These are phyloP conservation scores for Criorhina ranunculi DNA, from an alignment of 2,888 invertebrate species.

Conservation along the genomic window DNA sequence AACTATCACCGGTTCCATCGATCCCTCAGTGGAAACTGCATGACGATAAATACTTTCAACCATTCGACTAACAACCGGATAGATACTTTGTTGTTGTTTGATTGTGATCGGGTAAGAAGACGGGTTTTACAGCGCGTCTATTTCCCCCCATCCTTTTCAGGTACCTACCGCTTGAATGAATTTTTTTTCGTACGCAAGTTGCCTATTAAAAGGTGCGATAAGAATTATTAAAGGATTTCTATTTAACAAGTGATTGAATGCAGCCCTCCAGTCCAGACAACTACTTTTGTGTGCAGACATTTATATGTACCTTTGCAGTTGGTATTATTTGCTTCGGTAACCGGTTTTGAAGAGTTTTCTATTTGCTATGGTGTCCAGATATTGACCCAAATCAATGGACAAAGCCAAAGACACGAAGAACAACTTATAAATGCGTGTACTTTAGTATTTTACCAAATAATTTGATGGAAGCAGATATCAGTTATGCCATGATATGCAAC, in stretches of 20 bases:
- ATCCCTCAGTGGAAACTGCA: constrained; percentile 80
- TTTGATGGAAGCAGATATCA: constrained; percentile 5
- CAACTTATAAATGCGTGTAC: not conserved
- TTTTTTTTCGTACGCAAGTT: constrained; percentile 1
- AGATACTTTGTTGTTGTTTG: constrained; percentile 20
- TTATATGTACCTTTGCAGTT: not conserved
- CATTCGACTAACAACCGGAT: constrained; percentile 5
- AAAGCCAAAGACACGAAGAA: constrained; percentile 6
- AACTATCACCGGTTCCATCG: constrained; percentile 73
- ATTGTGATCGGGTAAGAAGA: constrained; percentile 38
- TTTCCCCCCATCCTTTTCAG: not conserved
- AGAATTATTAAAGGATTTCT: not conserved
- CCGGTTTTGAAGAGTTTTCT: constrained; percentile 43
- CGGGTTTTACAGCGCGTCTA: constrained; percentile 34
- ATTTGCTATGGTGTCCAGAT: constrained; percentile 3
- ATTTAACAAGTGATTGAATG: not conserved
- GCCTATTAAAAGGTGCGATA: constrained; percentile 8
- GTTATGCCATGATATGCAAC: not conserved
- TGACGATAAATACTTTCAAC: constrained; percentile 78
- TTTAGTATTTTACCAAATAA: not conserved
- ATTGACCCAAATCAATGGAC: constrained; percentile 48
- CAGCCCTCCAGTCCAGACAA: too few species aligned
- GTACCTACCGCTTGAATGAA: not conserved
- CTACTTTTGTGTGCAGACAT: not conserved
- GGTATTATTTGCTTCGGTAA: constrained; percentile 13